These are phyloP conservation scores for Opisthograptis luteolata DNA, from an alignment of 2,888 invertebrate species.

Conservation along the genomic window DNA sequence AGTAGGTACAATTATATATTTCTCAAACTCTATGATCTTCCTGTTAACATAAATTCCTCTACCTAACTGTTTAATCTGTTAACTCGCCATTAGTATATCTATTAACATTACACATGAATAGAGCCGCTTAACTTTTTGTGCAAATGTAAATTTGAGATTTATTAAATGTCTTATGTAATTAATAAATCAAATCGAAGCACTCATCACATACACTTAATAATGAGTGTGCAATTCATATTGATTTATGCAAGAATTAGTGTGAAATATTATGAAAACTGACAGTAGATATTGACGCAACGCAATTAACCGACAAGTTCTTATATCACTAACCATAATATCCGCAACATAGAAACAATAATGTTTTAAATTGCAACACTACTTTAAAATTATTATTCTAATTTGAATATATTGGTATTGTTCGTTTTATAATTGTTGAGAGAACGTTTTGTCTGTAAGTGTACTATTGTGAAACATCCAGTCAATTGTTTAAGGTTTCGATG, in stretches of 20 bases:
- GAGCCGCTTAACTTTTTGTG: constrained; percentile 12
- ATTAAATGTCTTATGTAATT: constrained; percentile 20
- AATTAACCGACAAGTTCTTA: constrained; percentile 29
- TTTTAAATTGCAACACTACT: too few relatives aligned
- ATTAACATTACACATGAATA: constrained; percentile 3
- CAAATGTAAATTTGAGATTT: constrained; percentile 13
- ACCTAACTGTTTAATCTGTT: too few relatives aligned
- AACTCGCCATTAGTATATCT: constrained; percentile 1
- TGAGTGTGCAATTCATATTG: constrained; percentile 18
- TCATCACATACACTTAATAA: constrained; percentile 15
- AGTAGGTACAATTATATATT: constrained; percentile 4
- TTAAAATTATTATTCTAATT: neutral
- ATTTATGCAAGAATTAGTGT: constrained; percentile 37
- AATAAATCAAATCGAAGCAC: constrained; percentile 21
- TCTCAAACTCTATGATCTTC: constrained; percentile 10
- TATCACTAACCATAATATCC: constrained; percentile 32
- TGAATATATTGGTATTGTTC: neutral
- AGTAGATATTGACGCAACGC: constrained; percentile 28
- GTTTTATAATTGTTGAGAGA: neutral
- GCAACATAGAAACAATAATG: too few relatives aligned
- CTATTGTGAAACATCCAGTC: neutral
- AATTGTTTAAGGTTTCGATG: constrained; percentile 7
- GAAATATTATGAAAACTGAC: constrained; percentile 42
- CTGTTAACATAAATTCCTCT: too few relatives aligned
- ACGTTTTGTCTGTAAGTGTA: neutral